Base-by-base conservation (phyloP, 2,113 vertebrate genomes). In the Pelvicachromis taeniatus region DNA sequence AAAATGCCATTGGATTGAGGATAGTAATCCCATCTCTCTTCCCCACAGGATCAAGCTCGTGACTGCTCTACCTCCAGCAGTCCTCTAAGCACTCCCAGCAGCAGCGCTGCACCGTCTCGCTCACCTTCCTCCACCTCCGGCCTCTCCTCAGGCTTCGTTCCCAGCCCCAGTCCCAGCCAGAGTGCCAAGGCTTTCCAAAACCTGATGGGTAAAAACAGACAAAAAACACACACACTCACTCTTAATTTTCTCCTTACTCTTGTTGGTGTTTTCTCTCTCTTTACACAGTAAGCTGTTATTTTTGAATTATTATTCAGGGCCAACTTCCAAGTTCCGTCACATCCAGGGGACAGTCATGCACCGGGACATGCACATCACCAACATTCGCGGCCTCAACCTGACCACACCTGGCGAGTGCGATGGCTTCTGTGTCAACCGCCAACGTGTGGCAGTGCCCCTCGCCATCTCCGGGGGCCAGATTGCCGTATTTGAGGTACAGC, bases 351-450 rank as follows among this genome's bases (percentile, higher is more conserved):
- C 81, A 0, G 93, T 98, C 68, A 95, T 97, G 90, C 99, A 98
- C 94, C 96, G 97, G 7, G 96, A 97, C 95, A 96, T 93, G 5
- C 97, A 99, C 94, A 96, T 99, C 94, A 98, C 97, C 94, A 99
- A 99, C 94, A 96, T 99, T 88, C 96, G 96, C 4, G 96, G 96
- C 17, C 97, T 99, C 86, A 99, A 97, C 95, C 97, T 99, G 87
- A 99, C 98, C 53, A 99, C 97, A 0, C 99, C 98, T 0, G 99
- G 99, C 0, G 99, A 99, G 93, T 95, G 97, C 0, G 97, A 99
- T 0, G 98, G 98, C 85, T 97, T 99, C 96, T 98, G 97, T 3
- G 95, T 96, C 85, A 99, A 99, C 93, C 86, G 35, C 12, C 94
- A 96, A 40, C 95, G 87, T 0, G 89, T 97, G 1, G 98, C 98